Percentiles rank a stretch among this genome's conserved stretches.
phyloP scores from a whole-genome alignment of 2,113 vertebrate species.

The Pedetes capensis region DNA sequence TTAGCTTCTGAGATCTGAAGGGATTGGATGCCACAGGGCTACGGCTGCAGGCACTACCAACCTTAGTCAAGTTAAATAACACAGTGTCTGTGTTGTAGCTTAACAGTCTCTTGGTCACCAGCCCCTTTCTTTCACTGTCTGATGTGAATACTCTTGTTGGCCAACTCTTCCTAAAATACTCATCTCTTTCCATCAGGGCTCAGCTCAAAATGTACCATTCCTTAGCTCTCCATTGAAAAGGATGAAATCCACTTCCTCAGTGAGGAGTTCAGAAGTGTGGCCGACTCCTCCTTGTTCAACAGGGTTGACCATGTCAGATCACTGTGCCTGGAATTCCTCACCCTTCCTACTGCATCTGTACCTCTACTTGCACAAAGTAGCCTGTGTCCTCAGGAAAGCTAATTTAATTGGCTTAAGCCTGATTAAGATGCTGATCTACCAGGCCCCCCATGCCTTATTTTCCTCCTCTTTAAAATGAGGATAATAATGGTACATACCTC shows the following conservation, averaged over 20 bases:
- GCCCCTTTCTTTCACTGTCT: neutral
- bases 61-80: neutral
- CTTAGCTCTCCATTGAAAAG: neutral
- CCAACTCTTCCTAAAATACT: neutral
- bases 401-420: neutral
- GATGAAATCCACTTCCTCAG: neutral
- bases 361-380: neutral
- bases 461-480: neutral
- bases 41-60: too few species aligned
- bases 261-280: neutral
- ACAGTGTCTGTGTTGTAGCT: neutral
- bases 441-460: neutral
- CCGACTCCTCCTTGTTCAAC: neutral
- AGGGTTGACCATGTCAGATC: neutral
- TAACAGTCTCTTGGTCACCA: neutral
- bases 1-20: too few species aligned
- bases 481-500: neutral
- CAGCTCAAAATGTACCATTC: neutral
- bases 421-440: neutral
- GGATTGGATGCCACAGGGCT: too few species aligned
- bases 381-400: neutral
- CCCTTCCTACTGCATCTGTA: neutral
- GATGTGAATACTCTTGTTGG: neutral
- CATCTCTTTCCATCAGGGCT: neutral
- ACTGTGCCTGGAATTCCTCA: neutral